Percentiles rank a stretch among this genome's conserved stretches.
These are phyloP conservation scores for Tetramorium parvispinum DNA, from an alignment of 1,140 invertebrate species.

Conservation along the genomic window DNA sequence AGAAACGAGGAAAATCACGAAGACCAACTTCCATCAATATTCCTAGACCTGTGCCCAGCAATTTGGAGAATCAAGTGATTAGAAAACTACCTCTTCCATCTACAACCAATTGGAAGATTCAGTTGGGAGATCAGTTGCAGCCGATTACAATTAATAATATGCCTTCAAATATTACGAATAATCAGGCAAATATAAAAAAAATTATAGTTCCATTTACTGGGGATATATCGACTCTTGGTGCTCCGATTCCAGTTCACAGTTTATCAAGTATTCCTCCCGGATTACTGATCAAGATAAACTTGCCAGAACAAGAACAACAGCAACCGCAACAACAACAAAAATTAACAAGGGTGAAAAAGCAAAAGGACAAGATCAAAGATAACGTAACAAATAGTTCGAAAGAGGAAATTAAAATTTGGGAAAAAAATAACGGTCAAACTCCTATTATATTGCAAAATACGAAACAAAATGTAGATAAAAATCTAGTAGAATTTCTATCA, in stretches of 20 bases:
- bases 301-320: slow-evolving; percentile 77
- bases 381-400: slow-evolving; percentile 41
- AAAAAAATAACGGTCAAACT: slow-evolving; percentile 58
- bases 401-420: slow-evolving; percentile 37
- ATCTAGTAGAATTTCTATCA: slow-evolving; percentile 63
- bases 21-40: slow-evolving; percentile 83
- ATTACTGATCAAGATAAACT: slow-evolving; percentile 84
- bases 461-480: slow-evolving; percentile 59
- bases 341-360: slow-evolving; percentile 46
- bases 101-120: slow-evolving; percentile 81
- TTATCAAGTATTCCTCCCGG: slow-evolving; percentile 84
- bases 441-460: not conserved
- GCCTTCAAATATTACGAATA: slow-evolving; percentile 71
- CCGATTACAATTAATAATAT: slow-evolving; percentile 81
- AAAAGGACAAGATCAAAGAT: slow-evolving; percentile 25
- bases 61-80: slow-evolving; percentile 75
- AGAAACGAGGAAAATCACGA: slow-evolving; percentile 83
- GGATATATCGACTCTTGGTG: slow-evolving; percentile 81
- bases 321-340: slow-evolving; percentile 62
- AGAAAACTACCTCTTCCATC: slow-evolving; percentile 82
- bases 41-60: slow-evolving; percentile 78
- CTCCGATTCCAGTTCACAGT: slow-evolving; percentile 84
- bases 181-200: slow-evolving; percentile 78
- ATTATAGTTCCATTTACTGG: slow-evolving; percentile 83
- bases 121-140: slow-evolving; percentile 80